Base-by-base conservation (phyloP, 2,113 vertebrate genomes). In the Platycercus adscitus region DNA sequence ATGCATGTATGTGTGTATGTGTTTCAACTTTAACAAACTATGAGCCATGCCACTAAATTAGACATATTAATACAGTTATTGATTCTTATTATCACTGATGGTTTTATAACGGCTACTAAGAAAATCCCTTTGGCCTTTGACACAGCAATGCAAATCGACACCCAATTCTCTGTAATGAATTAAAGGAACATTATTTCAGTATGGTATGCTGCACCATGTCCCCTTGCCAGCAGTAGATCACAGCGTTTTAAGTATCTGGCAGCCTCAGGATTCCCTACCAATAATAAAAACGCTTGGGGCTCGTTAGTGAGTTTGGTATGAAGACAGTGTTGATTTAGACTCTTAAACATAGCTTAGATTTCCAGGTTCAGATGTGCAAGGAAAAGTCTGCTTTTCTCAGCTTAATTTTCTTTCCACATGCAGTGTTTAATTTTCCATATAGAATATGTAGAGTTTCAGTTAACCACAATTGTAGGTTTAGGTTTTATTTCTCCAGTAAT, bases 261-360 rank as follows among this genome's bases (percentile, higher is more conserved):
- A 3, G 5, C n/a, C 28, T 4, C 15, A 85, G 66, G 17, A 39
- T 75, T 91, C 19, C 17, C 10, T 41, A 25, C 1, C 0, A 0
- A 56, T 69, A 17, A 61, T 37, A 77, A 50, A 33, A 88, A 44
- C 4, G 43, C 26, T 39, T 47, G 14, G 61, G 23, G 6, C 14
- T 73, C 33, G 29, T 20, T 55, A 29, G 2, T 55, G 44, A 61
- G 4, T 78, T 68, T 63, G 6, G 2, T 52, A 46, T 75, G 31
- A 78, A 78, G 7, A 23, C 3, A 70, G 10, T 47, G 35, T 2
- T 86, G 13, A 17, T 58, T 75, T 75, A 17, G 21, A 75, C 31
- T 24, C 14, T 47, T n/a, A 81, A 39, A 50, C n/a, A 29, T 10
- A 56, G 9, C 12, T 76, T 81, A 46, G 37, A 44, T 75, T 65